phyloP scores from a whole-genome alignment of 2,888 invertebrate species.

The Camponotus fellah region DNA sequence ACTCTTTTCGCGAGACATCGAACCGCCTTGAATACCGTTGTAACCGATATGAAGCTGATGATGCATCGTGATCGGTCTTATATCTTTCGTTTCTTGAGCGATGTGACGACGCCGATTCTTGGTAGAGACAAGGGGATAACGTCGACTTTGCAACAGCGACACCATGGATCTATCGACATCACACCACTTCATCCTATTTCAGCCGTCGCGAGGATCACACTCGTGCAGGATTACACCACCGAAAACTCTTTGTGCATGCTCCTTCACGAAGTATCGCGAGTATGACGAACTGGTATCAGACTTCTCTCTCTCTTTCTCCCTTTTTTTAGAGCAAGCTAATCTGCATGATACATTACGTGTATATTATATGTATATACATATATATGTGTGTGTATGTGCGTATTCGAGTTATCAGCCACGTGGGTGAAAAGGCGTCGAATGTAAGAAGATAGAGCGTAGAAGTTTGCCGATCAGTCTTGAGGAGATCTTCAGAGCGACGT shows the following conservation, averaged over 20 bases:
- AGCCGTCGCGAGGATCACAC: conserved; percentile 4
- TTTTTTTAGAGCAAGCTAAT: not conserved
- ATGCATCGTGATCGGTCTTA: conserved; percentile 69
- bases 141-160: conserved; percentile 72
- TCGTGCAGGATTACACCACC: conserved; percentile 39
- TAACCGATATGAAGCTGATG: conserved; percentile 75
- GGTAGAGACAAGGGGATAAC: conserved; percentile 66
- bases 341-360: not conserved
- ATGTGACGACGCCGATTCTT: conserved; percentile 70
- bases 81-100: conserved; percentile 63
- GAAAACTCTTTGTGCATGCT: conserved; percentile 43
- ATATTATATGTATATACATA: conserved; percentile 45
- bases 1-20: conserved; percentile 21
- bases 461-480: conserved; percentile 62
- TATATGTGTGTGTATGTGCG: conserved; percentile 53
- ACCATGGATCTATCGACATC: conserved; percentile 75
- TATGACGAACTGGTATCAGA: conserved; percentile 51
- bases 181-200: conserved; percentile 78
- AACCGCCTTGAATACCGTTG: conserved; percentile 72
- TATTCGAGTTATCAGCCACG: conserved; percentile 75
- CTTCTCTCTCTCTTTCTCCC: conserved; percentile 54
- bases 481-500: conserved; percentile 52
- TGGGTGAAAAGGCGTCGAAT: conserved; percentile 77
- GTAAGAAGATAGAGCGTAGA: conserved; percentile 14
- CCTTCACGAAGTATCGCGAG: conserved; percentile 59